Evolutionary conservation across 2,888 invertebrate genomes (phyloP), one percentile per base, ranked within the genome.

Genomic region (Drosophila longiperda): DNA sequence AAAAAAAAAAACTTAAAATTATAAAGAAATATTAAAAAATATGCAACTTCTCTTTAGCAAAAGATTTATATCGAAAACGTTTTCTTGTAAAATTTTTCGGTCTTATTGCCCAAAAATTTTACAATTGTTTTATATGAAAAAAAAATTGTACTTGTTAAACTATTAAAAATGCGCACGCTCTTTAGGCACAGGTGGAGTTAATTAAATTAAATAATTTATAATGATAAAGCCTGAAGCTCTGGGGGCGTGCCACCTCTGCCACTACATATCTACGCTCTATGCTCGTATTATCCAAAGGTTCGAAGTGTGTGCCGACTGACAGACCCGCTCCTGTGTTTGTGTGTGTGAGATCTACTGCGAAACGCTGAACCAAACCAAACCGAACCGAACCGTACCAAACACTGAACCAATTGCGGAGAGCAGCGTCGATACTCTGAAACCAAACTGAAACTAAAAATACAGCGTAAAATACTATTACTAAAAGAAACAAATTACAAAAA

Each of bases 281-380:
- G 88, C 87, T 87, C 87, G 88, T 88, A 87, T 87, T 87, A 87
- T 87, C 83, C 90, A 89, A 87, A 89, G 87, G 87, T 87, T 87
- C 90, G 75, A 87, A 79, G 83, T 87, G 85, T 55, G 55, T 55
- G 15, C 87, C 81, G 85, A 89, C 85, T 89, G 87, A 89, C 74
- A 50, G 50, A 50, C 87, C 83, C 36, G 64, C 36, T 42, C 83
- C 70, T 87, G 20, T 45, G 45, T 45, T 20, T 45, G 45, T 45
- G 45, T 45, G 55, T 73, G 82, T 60, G 88, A 83, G 88, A 83
- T 83, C 87, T 89, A 23, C 45, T 45, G 45, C 26, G 89, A 54
- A 54, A 88, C 80, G 85, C 78, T 82, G 86, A 80, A 85, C 85
- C 79, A 15, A 32, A 15, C 7, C 26, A 23, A 23, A 32, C 52